phyloP scores from a whole-genome alignment of 2,888 invertebrate genomes.

The Brachyopa scutellaris region DNA sequence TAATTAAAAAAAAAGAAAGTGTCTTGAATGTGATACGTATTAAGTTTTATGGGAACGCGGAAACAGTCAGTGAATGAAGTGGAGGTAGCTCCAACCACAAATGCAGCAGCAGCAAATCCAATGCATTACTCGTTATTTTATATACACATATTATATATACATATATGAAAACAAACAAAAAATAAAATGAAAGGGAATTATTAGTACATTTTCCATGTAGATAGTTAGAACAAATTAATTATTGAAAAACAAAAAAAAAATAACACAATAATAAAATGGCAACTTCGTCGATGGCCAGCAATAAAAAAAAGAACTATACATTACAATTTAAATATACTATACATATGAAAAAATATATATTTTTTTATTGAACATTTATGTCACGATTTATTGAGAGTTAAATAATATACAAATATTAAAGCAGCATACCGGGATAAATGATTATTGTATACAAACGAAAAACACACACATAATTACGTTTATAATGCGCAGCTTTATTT shows the following conservation, averaged over 20 bases:
- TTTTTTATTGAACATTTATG: conserved; percentile 71
- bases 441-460: conserved; percentile 18
- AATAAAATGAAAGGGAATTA: conserved; percentile 16
- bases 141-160: conserved; percentile 60
- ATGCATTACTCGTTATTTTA: conserved; percentile 70
- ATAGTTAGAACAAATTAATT: conserved; percentile 67
- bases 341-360: conserved; percentile 61
- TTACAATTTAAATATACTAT: conserved; percentile 43
- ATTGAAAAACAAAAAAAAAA: conserved; percentile 12
- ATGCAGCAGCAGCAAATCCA: conserved; percentile 35
- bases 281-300: conserved; percentile 69
- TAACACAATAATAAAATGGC: conserved; percentile 56
- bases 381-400: conserved; percentile 50
- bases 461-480: conserved; percentile 21
- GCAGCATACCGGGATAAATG: conserved; percentile 52
- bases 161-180: conserved; percentile 42
- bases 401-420: too few relatives aligned
- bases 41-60: conserved; percentile 56
- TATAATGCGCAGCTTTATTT: conserved; percentile 17
- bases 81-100: not conserved
- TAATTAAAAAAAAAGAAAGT: conserved; percentile 47
- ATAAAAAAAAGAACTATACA: conserved; percentile 67
- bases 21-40: conserved; percentile 70
- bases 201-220: conserved; percentile 67
- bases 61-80: not conserved